Base-by-base conservation (phyloP, 2,113 vertebrate species). In the Thamnaconus septentrionalis region DNA sequence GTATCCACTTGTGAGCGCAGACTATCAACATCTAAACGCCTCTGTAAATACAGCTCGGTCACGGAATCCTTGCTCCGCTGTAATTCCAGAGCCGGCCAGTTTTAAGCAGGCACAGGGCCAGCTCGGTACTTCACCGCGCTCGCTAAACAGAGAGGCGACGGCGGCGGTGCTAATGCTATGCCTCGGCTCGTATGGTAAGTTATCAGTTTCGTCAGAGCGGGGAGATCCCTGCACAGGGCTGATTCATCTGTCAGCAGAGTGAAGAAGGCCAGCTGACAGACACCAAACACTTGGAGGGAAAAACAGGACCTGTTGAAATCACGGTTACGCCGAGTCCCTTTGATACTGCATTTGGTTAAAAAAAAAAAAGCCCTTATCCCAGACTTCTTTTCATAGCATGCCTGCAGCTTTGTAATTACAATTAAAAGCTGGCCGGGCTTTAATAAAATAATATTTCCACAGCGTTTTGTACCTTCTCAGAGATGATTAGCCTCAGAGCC, bases 41-140 rank as follows among this genome's bases (percentile, higher is more conserved):
- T 70, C 74, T 85, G 85, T 88, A 89, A 90, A 87, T 85, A 88
- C 76, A 83, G 71, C 79, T 84, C 83, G 78, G 85, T 81, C 83
- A 86, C 75, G 75, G 80, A 76, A 80, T 71, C 75, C 66, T 64
- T 8, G 44, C 76, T 72, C 54, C 56, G 69, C 74, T 88, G 77
- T 88, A 77, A 86, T 73, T 87, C 85, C 86, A 87, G 75, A 81
- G 73, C 49, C 31, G 53, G 56, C 49, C 78, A 56, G 82, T 61
- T 73, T 76, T 18, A 70, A 73, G 48, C 5, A 73, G 89, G 87
- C 85, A 51, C 0, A 0, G 6, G n/a, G 84, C 89, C 89, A 90
- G 80, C 4, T 42, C 63, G 71, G 81, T 83, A 86, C 87, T 88
- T 78, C 73, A 7, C 73, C 72, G 71, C 66, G 75, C 76, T 53